These are phyloP conservation scores for Enteromius afrohamiltoni DNA, from an alignment of 2,797 vertebrate genomes.

Conservation along the genomic window DNA sequence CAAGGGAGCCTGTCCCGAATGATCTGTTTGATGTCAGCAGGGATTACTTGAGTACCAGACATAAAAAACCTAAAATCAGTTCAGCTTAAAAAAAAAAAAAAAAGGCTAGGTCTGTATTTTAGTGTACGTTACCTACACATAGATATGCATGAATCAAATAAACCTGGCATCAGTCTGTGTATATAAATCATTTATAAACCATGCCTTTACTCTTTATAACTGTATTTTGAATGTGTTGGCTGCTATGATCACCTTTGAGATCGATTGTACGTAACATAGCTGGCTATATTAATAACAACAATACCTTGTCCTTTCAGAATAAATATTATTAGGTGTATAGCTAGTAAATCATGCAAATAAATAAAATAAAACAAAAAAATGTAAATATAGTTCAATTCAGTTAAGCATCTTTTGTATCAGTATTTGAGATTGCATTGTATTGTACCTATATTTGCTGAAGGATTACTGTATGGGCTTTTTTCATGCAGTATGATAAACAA, in stretches of 20 bases:
- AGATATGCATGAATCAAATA: neutral
- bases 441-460: neutral
- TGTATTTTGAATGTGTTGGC: neutral
- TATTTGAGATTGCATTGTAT: neutral
- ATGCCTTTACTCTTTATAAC: neutral
- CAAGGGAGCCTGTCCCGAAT: slow-evolving; percentile 56
- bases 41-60: neutral
- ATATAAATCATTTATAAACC: neutral
- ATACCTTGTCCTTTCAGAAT: neutral
- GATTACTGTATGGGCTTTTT: neutral
- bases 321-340: neutral
- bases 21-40: slow-evolving; percentile 8
- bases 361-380: too few relatives aligned
- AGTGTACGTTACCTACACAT: neutral
- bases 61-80: neutral
- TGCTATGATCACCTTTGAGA: neutral
- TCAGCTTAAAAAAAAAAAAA: neutral
- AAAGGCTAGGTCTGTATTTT: neutral
- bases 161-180: neutral
- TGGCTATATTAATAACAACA: neutral
- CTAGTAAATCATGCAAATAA: neutral
- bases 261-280: neutral
- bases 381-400: neutral
- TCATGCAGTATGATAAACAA: neutral
- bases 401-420: slow-evolving; percentile 1